Percentiles rank a stretch among this genome's conserved stretches.
Conservation (phyloP, 1,140 invertebrate genomes). For the Adoxophyes honmai region DNA sequence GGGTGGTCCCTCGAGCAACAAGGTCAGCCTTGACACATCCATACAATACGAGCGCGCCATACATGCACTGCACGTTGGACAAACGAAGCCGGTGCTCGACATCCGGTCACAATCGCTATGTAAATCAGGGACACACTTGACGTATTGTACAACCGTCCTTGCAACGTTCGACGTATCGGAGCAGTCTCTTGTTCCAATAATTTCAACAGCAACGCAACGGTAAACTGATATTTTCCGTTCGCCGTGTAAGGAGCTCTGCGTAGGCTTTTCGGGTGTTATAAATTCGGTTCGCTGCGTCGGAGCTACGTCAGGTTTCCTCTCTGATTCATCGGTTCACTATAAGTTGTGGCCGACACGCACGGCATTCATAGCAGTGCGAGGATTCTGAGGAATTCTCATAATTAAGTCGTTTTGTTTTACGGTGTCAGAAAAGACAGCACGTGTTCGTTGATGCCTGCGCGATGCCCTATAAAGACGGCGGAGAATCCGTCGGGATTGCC, state of each 20-base stretch:
- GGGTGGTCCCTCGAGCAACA: slow-evolving; percentile 24
- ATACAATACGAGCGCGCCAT: slow-evolving; percentile 24
- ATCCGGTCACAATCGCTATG: slow-evolving; percentile 51
- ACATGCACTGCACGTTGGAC: slow-evolving; percentile 45
- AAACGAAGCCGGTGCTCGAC: slow-evolving; percentile 37
- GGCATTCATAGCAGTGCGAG: neutral
- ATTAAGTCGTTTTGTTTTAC: slow-evolving; percentile 6
- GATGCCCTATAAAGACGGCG: neutral
- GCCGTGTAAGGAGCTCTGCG: neutral
- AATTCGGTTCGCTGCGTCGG: slow-evolving; percentile 7
- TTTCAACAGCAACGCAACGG: slow-evolving; percentile 2
- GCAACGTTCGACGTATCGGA: slow-evolving; percentile 26
- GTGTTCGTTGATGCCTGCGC: neutral
- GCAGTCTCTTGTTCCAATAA: slow-evolving; percentile 4
- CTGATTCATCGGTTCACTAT: slow-evolving; percentile 10
- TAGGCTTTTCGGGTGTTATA: neutral
- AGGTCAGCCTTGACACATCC: slow-evolving; percentile 3
- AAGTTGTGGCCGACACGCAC: neutral
- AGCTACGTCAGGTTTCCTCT: slow-evolving; percentile 5
- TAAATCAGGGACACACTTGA: slow-evolving; percentile 43
- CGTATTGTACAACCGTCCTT: slow-evolving; percentile 43
- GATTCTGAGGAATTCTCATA: neutral
- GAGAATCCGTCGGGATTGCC: neutral
- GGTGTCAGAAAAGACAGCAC: neutral
- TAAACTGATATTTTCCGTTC: slow-evolving; percentile 1